Percentiles rank a stretch among this genome's conserved stretches.
phyloP scores from a whole-genome alignment of 2,797 vertebrate species.

The Lophotriccus pileatus region DNA sequence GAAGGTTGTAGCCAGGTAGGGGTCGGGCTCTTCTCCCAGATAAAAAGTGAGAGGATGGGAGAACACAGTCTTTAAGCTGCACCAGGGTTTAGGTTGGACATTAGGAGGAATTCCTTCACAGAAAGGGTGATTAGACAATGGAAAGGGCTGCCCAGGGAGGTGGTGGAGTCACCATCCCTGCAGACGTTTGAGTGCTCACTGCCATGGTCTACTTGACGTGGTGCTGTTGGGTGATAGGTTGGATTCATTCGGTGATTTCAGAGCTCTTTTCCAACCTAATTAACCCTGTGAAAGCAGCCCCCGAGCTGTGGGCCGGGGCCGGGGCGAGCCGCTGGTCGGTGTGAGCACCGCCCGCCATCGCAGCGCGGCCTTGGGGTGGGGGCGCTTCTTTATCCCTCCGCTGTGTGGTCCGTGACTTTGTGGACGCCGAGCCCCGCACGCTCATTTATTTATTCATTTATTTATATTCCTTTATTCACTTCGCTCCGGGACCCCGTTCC shows the following conservation, averaged over 20 bases:
- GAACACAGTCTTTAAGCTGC: background rate
- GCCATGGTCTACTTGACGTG: accelerated
- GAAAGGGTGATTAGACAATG: background rate
- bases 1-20: background rate
- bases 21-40: background rate
- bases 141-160: background rate
- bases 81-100: background rate
- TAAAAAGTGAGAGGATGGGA: background rate
- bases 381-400: background rate
- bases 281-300: background rate
- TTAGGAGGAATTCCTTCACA: background rate
- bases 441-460: too few species aligned
- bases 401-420: accelerated
- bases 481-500: too few species aligned
- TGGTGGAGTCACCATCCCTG: accelerated
- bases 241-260: background rate
- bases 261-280: background rate
- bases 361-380: background rate
- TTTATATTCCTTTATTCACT: too few species aligned
- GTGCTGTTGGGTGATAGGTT: too few species aligned
- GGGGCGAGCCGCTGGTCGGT: too few species aligned
- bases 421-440: accelerated
- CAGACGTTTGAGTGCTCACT: background rate
- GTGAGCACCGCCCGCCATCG: background rate
- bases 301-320: background rate